Conservation (phyloP, 2,113 vertebrate genomes). For the Myrmecophaga tridactyla region DNA sequence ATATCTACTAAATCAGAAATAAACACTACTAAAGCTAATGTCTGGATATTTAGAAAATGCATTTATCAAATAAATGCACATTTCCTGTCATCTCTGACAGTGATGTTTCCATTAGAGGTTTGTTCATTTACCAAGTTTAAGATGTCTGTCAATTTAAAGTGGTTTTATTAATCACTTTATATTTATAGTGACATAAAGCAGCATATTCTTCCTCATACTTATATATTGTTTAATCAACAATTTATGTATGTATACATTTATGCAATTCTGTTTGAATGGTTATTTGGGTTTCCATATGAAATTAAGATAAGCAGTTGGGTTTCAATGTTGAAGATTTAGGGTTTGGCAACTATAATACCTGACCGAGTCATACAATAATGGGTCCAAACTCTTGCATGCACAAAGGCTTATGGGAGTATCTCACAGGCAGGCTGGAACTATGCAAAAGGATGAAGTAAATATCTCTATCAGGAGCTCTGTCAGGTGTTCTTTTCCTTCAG, state of each 20-base stretch:
- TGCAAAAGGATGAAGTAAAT: background rate
- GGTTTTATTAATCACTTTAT: constrained; percentile 50
- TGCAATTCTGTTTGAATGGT: background rate
- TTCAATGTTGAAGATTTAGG: background rate
- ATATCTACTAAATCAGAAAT: constrained; percentile 29
- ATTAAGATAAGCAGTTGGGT: background rate
- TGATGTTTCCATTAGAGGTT: constrained; percentile 45
- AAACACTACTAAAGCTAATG: constrained; percentile 23
- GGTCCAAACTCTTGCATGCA: background rate
- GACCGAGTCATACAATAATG: background rate
- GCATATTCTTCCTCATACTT: background rate
- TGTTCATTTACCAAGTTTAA: constrained; percentile 43
- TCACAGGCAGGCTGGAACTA: background rate
- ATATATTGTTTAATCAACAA: background rate
- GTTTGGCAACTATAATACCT: background rate
- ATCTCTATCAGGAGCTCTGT: background rate
- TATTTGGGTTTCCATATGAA: background rate
- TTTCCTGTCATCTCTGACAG: constrained; percentile 30
- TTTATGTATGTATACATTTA: background rate
- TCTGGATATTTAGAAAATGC: constrained; percentile 49
- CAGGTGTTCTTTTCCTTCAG: background rate
- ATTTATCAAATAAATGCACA: constrained; percentile 45
- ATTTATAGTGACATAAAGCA: background rate
- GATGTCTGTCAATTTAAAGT: constrained; percentile 48
- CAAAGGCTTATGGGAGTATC: background rate